Evolutionary conservation across 1,140 invertebrate genomes (phyloP).

Genomic region (Cardiocondyla obscurior): DNA sequence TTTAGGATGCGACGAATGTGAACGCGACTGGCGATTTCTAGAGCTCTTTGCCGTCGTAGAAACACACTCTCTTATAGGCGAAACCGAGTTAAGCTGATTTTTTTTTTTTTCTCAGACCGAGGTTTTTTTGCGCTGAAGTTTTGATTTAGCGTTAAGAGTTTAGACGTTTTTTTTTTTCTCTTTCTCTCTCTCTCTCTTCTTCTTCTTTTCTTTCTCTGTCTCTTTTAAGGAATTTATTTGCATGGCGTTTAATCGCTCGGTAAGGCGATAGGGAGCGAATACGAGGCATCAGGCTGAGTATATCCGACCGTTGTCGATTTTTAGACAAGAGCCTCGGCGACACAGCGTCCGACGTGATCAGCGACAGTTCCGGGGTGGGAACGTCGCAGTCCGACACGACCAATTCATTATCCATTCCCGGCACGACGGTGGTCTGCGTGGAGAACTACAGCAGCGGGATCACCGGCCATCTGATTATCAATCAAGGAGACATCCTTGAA

Average conservation of each 20-base stretch:
- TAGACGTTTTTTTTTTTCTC: constrained; percentile 16
- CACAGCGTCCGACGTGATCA: constrained; percentile 92
- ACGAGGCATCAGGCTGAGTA: constrained; percentile 31
- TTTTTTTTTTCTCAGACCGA: constrained; percentile 11
- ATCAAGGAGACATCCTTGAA: constrained; percentile 95
- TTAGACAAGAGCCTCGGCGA: constrained; percentile 94
- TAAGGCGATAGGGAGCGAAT: constrained; percentile 24
- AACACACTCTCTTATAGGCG: background rate
- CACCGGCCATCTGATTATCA: constrained; percentile 91
- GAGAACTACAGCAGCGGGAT: constrained; percentile 90
- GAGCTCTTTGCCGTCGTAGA: constrained; percentile 46
- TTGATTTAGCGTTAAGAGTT: constrained; percentile 49
- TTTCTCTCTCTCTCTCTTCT: constrained; percentile 22
- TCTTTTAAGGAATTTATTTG: constrained; percentile 47
- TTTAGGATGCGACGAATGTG: constrained; percentile 44
- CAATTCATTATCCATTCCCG: constrained; percentile 90
- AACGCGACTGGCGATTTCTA: constrained; percentile 32
- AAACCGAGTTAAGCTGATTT: constrained; percentile 26
- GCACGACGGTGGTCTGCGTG: constrained; percentile 94
- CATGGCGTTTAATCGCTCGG: constrained; percentile 58
- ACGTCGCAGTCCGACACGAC: constrained; percentile 94
- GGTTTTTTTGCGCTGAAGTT: constrained; percentile 26
- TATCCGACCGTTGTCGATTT: constrained; percentile 71
- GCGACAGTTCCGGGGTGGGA: constrained; percentile 94
- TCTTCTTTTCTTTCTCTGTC: constrained; percentile 3